Evolutionary conservation across 2,888 invertebrate species (phyloP), one percentile per base, ranked within the genome.

Genomic region (Lottia scabra): DNA sequence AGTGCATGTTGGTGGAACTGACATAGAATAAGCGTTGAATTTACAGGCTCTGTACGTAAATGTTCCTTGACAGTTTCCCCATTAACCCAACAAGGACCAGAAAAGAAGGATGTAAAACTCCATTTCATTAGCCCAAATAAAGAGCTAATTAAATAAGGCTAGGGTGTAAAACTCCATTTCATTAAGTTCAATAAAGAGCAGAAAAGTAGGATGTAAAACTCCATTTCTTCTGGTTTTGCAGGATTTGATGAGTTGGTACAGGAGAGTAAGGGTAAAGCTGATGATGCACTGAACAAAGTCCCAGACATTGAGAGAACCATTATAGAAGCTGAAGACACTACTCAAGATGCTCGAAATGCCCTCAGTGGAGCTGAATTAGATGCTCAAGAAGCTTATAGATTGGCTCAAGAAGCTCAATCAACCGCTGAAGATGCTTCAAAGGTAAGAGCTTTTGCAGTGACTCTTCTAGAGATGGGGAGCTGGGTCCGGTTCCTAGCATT

Each of bases 161-260:
- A n/a, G n/a, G n/a, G n/a, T n/a, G n/a, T n/a, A n/a, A 38, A 30
- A 30, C 30, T 30, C 30, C 30, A 30, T 30, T 30, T 30, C 30
- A 30, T 23, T 16, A 2, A 56, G 56, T 6, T 19, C n/a, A 56
- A 13, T 56, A 1, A 38, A 3, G 8, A 19, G 19, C 56, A n/a
- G 19, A 56, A 56, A 8, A 6, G 6, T 56, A 56, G 16, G 48
- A 48, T 12, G 48, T 48, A 19, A 38, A 38, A 38, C 38, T 38
- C 38, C 38, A 38, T 38, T 38, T 38, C 10, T 5, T 38, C 8
- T 38, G 5, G 8, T 68, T 71, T 38, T 66, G 4, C 80, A 89
- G 89, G 94, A 87, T 99, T 98, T 91, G 96, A 97, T 88, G 93
- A 94, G 72, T 94, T 96, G 90, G 96, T 98, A 0, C 93, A 95